Evolutionary conservation across 2,113 vertebrate species (phyloP).

Genomic region (Ammodramus savannarum): DNA sequence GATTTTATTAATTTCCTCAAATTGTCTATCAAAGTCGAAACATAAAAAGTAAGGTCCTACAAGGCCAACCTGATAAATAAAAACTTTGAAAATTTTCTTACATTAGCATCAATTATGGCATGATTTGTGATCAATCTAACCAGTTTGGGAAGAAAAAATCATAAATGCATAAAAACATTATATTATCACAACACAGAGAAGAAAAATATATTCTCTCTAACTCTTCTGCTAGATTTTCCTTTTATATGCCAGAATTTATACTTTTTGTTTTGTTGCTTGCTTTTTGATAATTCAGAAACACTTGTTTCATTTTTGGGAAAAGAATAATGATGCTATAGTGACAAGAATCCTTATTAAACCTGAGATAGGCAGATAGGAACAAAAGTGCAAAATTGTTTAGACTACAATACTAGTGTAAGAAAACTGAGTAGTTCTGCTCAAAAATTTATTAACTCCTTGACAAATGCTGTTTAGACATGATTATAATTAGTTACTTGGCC

Average conservation of each 20-base stretch:
- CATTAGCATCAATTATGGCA: not conserved
- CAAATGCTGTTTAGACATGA: not conserved
- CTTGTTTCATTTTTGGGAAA: not conserved
- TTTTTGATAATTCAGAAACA: not conserved
- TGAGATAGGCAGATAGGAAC: not conserved
- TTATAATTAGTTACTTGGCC: not conserved
- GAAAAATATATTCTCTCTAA: not conserved
- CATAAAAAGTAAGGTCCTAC: not conserved
- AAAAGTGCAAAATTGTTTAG: not conserved
- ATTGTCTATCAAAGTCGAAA: not conserved
- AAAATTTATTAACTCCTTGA: not conserved
- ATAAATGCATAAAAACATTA: not conserved
- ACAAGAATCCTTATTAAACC: not conserved
- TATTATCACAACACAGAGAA: not conserved
- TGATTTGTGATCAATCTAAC: not conserved
- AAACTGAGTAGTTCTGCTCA: not conserved
- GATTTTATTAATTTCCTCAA: not conserved
- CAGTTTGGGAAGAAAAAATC: not conserved
- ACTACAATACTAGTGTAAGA: not conserved
- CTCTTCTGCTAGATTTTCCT: not conserved
- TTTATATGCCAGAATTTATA: not conserved
- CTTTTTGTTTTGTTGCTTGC: not conserved
- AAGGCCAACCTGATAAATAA: not conserved
- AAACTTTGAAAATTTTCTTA: not conserved
- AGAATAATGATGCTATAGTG: not conserved